Conservation (phyloP, 2,113 vertebrate species). For the Clinocottus analis region DNA sequence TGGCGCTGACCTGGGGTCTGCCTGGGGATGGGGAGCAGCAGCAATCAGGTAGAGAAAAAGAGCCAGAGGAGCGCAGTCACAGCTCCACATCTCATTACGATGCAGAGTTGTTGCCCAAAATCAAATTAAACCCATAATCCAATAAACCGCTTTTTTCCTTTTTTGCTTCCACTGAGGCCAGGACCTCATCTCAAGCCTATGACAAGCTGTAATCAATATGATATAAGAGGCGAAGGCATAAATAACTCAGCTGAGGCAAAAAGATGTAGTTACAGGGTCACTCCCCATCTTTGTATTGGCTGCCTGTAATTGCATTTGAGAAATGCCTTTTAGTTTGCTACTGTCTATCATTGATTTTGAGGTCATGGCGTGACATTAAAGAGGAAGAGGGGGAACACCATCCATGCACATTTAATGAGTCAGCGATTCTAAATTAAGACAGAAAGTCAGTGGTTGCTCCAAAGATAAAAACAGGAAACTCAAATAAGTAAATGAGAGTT, state of each 20-base stretch:
- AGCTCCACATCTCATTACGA: slow-evolving; percentile 49
- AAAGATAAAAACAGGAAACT: background rate
- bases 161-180: slow-evolving; percentile 70
- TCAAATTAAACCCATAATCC: slow-evolving; percentile 79
- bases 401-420: slow-evolving; percentile 12
- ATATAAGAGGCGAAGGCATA: slow-evolving; percentile 86
- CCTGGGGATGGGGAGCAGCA: background rate
- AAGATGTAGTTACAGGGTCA: slow-evolving; percentile 34
- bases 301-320: slow-evolving; percentile 87
- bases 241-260: slow-evolving; percentile 81
- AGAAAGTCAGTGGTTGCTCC: background rate
- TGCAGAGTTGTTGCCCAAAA: slow-evolving; percentile 63
- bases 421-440: slow-evolving; percentile 12
- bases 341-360: slow-evolving; percentile 89
- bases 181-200: slow-evolving; percentile 84
- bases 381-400: slow-evolving; percentile 35
- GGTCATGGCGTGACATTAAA: slow-evolving; percentile 85
- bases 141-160: slow-evolving; percentile 77
- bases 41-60: slow-evolving; percentile 8
- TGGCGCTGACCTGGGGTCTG: slow-evolving; percentile 19
- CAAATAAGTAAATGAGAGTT: background rate
- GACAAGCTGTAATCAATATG: slow-evolving; percentile 88
- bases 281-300: slow-evolving; percentile 21
- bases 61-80: slow-evolving; percentile 11
- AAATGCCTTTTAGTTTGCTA: slow-evolving; percentile 86